These are phyloP conservation scores for Glaucopsyche alexis DNA, from an alignment of 2,888 invertebrate genomes.

Conservation along the genomic window DNA sequence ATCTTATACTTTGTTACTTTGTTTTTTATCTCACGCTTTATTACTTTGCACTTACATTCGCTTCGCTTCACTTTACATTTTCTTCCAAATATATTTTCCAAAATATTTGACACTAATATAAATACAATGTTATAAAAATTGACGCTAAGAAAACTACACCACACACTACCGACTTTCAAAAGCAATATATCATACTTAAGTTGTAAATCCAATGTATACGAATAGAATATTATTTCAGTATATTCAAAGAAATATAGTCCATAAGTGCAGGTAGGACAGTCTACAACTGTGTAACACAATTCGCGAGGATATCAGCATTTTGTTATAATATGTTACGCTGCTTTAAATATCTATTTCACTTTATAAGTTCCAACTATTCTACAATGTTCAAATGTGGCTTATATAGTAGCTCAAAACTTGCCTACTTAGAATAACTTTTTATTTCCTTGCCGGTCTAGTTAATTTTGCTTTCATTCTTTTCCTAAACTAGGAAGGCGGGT, in stretches of 20 bases:
- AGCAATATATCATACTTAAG: slow-evolving; percentile 38
- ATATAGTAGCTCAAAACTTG: background rate
- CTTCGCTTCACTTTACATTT: slow-evolving; percentile 32
- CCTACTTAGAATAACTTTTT: background rate
- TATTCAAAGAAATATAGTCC: slow-evolving; percentile 11
- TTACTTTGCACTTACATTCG: slow-evolving; percentile 13
- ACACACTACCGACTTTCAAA: slow-evolving; percentile 42
- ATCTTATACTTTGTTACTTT: too few species aligned
- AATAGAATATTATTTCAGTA: slow-evolving; percentile 18
- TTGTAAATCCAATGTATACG: slow-evolving; percentile 31
- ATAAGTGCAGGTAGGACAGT: background rate
- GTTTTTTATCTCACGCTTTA: too few species aligned
- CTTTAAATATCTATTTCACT: slow-evolving; percentile 21
- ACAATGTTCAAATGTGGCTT: slow-evolving; percentile 2
- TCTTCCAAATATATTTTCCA: slow-evolving; percentile 32
- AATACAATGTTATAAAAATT: slow-evolving; percentile 41
- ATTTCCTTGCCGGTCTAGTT: slow-evolving; percentile 15
- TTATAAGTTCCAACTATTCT: slow-evolving; percentile 16
- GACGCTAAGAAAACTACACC: slow-evolving; percentile 49
- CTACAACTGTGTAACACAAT: background rate
- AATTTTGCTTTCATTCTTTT: slow-evolving; percentile 12
- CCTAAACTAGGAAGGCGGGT: slow-evolving; percentile 16
- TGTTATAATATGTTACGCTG: background rate
- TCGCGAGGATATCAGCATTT: slow-evolving; percentile 15
- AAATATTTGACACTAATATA: slow-evolving; percentile 37